phyloP scores from a whole-genome alignment of 2,797 vertebrate species.

The Melanotaenia boesemani region DNA sequence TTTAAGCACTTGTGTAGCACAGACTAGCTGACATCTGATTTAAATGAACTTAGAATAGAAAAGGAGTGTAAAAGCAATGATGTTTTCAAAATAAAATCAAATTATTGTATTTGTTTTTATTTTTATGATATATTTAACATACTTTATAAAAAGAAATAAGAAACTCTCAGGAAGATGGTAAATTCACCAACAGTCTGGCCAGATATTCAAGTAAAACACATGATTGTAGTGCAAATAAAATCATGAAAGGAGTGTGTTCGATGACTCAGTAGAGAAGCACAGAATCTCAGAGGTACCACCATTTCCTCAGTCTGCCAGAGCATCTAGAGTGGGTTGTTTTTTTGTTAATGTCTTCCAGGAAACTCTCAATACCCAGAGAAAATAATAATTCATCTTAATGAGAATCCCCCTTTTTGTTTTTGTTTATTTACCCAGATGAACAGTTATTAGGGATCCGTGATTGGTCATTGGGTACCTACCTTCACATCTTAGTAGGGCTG shows the following conservation, averaged over 20 bases:
- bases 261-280: neutral
- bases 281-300: neutral
- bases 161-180: neutral
- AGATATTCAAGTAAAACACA: neutral
- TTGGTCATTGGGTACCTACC: neutral
- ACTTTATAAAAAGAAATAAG: neutral
- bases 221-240: neutral
- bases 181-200: neutral
- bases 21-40: constrained; percentile 21
- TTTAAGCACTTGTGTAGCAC: constrained; percentile 35
- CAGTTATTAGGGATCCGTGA: neutral
- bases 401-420: neutral
- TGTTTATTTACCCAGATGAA: neutral
- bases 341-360: constrained; percentile 6
- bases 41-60: neutral
- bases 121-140: no score
- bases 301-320: constrained; percentile 12
- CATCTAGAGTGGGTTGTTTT: constrained; percentile 23
- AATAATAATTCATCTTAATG: neutral
- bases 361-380: constrained; percentile 3
- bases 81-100: no score
- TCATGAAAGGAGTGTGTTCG: constrained; percentile 1
- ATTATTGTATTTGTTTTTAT: no score
- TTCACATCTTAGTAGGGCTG: no score
- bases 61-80: no score